These are phyloP conservation scores for Melierax canorus DNA, from an alignment of 2,113 vertebrate genomes.

Conservation along the genomic window DNA sequence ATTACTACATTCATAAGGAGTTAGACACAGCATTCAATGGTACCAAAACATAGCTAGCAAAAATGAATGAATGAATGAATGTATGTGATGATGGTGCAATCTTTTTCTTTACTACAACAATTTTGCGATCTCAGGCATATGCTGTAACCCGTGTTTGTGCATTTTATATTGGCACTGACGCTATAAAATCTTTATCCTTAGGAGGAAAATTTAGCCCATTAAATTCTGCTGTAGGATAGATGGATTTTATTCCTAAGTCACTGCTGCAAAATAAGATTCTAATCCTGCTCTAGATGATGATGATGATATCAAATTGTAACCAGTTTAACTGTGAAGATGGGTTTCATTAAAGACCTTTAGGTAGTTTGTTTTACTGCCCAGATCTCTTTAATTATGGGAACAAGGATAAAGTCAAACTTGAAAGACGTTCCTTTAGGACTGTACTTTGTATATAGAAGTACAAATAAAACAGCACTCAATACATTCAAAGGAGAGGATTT, in stretches of 20 bases:
- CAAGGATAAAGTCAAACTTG: neutral
- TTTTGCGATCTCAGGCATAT: neutral
- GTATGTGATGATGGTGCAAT: slow-evolving; percentile 12
- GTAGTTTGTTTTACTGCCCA: neutral
- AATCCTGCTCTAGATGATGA: neutral
- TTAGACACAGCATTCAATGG: neutral
- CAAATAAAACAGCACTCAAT: neutral
- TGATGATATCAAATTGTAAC: neutral
- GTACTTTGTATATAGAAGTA: neutral
- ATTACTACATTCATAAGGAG: slow-evolving; percentile 29
- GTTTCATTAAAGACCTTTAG: neutral
- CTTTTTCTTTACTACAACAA: slow-evolving; percentile 7
- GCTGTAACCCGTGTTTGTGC: neutral
- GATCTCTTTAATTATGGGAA: neutral
- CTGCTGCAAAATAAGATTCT: neutral
- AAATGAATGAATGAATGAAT: slow-evolving; percentile 17
- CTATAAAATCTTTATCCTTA: neutral
- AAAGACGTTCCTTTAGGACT: neutral
- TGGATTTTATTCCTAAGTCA: neutral
- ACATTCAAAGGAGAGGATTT: neutral
- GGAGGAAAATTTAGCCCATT: neutral
- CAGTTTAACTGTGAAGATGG: neutral
- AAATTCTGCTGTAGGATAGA: neutral
- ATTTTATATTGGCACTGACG: neutral
- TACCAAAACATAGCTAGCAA: slow-evolving; percentile 29